Evolutionary conservation across 2,888 invertebrate species (phyloP).

Genomic region (Megamerina dolium): DNA sequence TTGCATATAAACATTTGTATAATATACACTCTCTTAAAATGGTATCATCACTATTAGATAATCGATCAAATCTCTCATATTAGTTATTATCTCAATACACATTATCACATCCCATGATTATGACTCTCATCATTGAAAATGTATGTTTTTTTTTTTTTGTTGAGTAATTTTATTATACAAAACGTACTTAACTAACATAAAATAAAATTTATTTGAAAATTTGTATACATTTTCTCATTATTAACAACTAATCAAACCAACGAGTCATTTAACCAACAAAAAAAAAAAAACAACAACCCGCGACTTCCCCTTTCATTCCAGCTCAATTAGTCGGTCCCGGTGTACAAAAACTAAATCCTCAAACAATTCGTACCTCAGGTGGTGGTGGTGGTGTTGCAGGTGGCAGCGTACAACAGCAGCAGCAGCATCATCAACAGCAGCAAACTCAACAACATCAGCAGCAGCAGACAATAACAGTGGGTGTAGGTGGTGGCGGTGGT

Average conservation of each 20-base stretch:
- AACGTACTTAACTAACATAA: not conserved
- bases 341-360: slow-evolving; percentile 55
- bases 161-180: not conserved
- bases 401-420: slow-evolving; percentile 24
- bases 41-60: too few relatives aligned
- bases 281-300: slow-evolving; percentile 30
- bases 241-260: slow-evolving; percentile 17
- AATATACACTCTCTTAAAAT: too few relatives aligned
- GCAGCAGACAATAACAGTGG: slow-evolving; percentile 21
- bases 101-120: too few relatives aligned
- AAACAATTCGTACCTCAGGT: slow-evolving; percentile 46
- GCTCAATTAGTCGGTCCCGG: slow-evolving; percentile 60
- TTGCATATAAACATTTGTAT: too few relatives aligned
- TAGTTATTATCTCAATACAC: too few relatives aligned
- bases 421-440: slow-evolving; percentile 28
- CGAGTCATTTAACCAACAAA: slow-evolving; percentile 36
- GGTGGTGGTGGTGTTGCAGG: slow-evolving; percentile 28
- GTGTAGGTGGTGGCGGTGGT: slow-evolving; percentile 13
- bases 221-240: slow-evolving; percentile 7
- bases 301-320: slow-evolving; percentile 39
- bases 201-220: not conserved
- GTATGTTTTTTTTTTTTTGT: slow-evolving; percentile 16
- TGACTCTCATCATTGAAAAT: too few relatives aligned
- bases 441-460: slow-evolving; percentile 24
- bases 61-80: too few relatives aligned